Evolutionary conservation across 2,797 vertebrate genomes (phyloP), one percentile per base, ranked within the genome.

Genomic region (Paedocypris micromegethes): DNA sequence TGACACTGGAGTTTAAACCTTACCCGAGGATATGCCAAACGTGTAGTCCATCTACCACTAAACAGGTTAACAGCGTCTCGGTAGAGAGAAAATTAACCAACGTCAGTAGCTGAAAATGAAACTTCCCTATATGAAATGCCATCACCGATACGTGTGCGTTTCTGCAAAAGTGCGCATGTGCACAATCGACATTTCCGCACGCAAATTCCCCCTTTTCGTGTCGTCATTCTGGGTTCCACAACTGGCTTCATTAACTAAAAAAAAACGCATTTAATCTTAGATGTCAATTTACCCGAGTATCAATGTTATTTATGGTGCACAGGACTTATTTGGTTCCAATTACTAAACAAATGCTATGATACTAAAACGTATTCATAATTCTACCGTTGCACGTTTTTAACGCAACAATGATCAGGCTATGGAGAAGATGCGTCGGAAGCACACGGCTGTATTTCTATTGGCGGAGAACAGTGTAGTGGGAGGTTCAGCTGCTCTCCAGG

Each of bases 371-470:
- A 23, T 23, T 23, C 7, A 6, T 47, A 40, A 6, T 9, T 6
- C 40, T 43, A 39, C n/a, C 23, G 46, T 51, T 49, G 66, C 48
- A 69, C 72, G 44, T 51, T 66, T 4, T 70, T 38, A 45, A 4
- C 66, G 59, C 59, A 43, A 2, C 49, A 49, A 4, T 64, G 66
- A 64, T 5, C 45, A 68, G 47, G 41, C n/a, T 4, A 47, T 38
- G 23, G 9, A 46, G 37, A 6, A 47, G 23, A 23, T 23, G 71
- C 56, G 58, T 70, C 66, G 37, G 4, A 4, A 2, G 4, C 6
- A 4, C n/a, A 48, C 23, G 52, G 44, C 49, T 60, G 45, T n/a
- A 52, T 63, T 4, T 39, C 48, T 49, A 78, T 80, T 78, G 77
- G 76, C 55, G 41, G 53, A 2, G 38, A 65, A 49, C 37, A 39